Base-by-base conservation (phyloP, 1,140 invertebrate species). In the Hypothenemus hampei region DNA sequence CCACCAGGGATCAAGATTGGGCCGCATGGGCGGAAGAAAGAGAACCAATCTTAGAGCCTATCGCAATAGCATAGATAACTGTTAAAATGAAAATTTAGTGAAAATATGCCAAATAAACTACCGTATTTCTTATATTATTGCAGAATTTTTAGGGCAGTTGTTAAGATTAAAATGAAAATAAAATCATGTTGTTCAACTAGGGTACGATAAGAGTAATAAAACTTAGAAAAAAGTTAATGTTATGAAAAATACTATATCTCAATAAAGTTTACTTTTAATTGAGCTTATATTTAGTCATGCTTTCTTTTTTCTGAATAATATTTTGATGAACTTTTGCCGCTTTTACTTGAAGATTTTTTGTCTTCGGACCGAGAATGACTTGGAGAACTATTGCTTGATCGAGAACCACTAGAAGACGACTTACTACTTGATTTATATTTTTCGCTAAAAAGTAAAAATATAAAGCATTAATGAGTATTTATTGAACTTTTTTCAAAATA, bases 1-100 rank as follows among this genome's bases (percentile, higher is more conserved):
- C 53, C 10, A 39, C 48, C 18, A 11, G 46, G 11, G 45, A 53
- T 23, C 54, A 57, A 13, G 53, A 59, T 16, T 62, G 60, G 60
- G 53, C 41, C 4, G 54, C 61, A 19, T 64, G 62, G 62, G 54
- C 51, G 4, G 56, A 64, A 35, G 58, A 62, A 45, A 56, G 51
- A 33, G 62, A 64, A 53, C 52, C 50, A 8, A 50, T 61, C 20
- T 37, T 53, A 40, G 60, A 64, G 45, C 62, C 62, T 8, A 62
- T 64, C 16, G 62, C 62, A 7, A 55, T 55, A 10, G 52, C 52
- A 11, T 55, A 55, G 45, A 36, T 49, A n/a, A n/a, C n/a, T n/a
- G n/a, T n/a, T n/a, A n/a, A n/a, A n/a, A n/a, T n/a, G n/a, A n/a
- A n/a, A n/a, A n/a, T n/a, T n/a, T n/a, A n/a, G n/a, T n/a, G n/a